Evolutionary conservation across 2,797 vertebrate genomes (phyloP).

Genomic region (Macrochelys suwanniensis): DNA sequence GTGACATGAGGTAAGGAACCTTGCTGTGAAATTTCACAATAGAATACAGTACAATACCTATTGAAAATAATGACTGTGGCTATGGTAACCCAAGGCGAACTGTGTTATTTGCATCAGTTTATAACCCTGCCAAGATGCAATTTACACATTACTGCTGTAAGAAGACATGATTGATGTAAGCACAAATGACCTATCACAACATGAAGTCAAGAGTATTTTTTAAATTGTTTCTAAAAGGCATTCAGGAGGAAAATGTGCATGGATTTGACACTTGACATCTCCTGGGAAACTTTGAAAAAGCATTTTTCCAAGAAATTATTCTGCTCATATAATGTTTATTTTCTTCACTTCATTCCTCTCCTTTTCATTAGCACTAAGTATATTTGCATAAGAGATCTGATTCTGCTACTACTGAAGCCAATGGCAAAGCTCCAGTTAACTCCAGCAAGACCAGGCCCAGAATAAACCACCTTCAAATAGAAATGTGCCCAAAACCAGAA

Average conservation of each 20-base stretch:
- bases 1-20: conserved; percentile 40
- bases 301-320: conserved; percentile 38
- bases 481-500: not conserved
- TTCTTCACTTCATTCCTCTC: conserved; percentile 35
- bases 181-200: conserved; percentile 67
- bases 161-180: conserved; percentile 65
- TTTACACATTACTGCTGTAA: conserved; percentile 64
- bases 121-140: conserved; percentile 66
- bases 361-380: not conserved
- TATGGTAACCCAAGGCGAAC: conserved; percentile 71
- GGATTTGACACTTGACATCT: conserved; percentile 48
- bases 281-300: not conserved
- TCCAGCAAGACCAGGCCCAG: not conserved
- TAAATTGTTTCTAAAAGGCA: conserved; percentile 63
- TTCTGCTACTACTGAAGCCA: not conserved
- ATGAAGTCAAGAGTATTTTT: conserved; percentile 56
- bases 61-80: conserved; percentile 50
- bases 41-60: conserved; percentile 45
- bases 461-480: not conserved
- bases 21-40: conserved; percentile 53
- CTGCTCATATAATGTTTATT: conserved; percentile 5
- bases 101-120: conserved; percentile 70
- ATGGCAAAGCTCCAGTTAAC: conserved; percentile 19
- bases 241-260: conserved; percentile 37
- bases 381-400: not conserved